These are phyloP conservation scores for Therioaphis trifolii DNA, from an alignment of 2,888 invertebrate species.

Conservation along the genomic window DNA sequence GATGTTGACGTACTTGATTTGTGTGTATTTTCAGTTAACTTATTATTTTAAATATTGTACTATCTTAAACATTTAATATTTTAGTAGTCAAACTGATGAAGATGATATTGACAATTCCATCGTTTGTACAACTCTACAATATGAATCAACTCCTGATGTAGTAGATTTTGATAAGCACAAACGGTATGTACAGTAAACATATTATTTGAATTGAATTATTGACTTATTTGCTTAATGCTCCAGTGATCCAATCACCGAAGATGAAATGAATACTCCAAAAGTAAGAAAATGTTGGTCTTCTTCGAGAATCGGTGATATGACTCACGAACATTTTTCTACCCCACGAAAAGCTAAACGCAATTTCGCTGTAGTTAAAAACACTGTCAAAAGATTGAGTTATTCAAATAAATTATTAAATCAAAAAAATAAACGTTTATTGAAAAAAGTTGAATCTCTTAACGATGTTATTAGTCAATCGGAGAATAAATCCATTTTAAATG, in stretches of 20 bases:
- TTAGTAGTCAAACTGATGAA: too few relatives aligned
- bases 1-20: too few relatives aligned
- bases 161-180: too few relatives aligned
- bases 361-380: too few relatives aligned
- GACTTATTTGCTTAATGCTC: conserved; percentile 18
- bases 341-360: too few relatives aligned
- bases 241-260: conserved; percentile 13
- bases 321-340: too few relatives aligned
- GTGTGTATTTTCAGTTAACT: too few relatives aligned
- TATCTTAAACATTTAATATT: too few relatives aligned
- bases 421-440: conserved; percentile 17
- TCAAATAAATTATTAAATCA: conserved; percentile 28
- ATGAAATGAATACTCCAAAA: conserved; percentile 28
- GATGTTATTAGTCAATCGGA: conserved; percentile 16
- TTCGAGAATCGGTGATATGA: conserved; percentile 21
- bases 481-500: conserved; percentile 3
- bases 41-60: too few relatives aligned
- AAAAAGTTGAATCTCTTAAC: conserved; percentile 6
- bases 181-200: not conserved
- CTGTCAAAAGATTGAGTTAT: too few relatives aligned
- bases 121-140: conserved; percentile 6
- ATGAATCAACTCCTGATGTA: not conserved
- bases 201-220: conserved; percentile 5
- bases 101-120: conserved; percentile 16
- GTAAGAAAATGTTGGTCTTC: conserved; percentile 11